Base-by-base conservation (phyloP, 2,888 invertebrate species). In the Hyposoter dolosus region DNA sequence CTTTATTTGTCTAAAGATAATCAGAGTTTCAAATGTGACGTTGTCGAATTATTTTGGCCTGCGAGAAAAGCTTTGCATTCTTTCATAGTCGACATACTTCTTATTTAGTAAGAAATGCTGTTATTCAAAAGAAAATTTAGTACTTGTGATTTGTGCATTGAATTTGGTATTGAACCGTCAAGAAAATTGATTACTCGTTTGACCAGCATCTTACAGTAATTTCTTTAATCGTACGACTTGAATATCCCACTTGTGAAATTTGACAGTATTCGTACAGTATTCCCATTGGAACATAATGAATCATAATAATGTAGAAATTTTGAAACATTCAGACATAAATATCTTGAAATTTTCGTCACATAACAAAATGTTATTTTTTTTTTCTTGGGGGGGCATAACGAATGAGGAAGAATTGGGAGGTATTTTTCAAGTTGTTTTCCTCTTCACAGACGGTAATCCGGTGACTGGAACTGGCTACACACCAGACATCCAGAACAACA, bases 381-480 rank as follows among this genome's bases (percentile, higher is more conserved):
- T 35, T n/a, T n/a, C 15, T 45, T 45, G 10, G 19, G 23, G 43
- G 40, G 23, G 40, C n/a, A n/a, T 40, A 40, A 19, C 45, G 77
- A 72, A 75, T 65, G 77, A 74, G 68, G 45, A 47, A 60, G 10
- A 56, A 76, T 66, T 23, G 5, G 12, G 56, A 40, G 9, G 12
- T 63, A 47, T 60, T 60, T 60, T 28, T 60, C 15, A 60, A 56
- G 28, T 72, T 60, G 17, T 75, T 81, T 81, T 50, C 43, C 50
- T 81, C 69, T 89, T 87, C 84, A 43, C 89, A 95, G 95, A 95
- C 93, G 95, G 95, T 68, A 95, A 95, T 89, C 95, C 95, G 69
- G 95, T 95, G 82, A 95, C 95, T 87, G 95, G 95, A 53, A 94
- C 95, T 88, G 95, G 95, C 69, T 95, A 95, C 91, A 94, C 94